Conservation (phyloP, 2,797 vertebrate genomes). For the Neoniphon sammara region DNA sequence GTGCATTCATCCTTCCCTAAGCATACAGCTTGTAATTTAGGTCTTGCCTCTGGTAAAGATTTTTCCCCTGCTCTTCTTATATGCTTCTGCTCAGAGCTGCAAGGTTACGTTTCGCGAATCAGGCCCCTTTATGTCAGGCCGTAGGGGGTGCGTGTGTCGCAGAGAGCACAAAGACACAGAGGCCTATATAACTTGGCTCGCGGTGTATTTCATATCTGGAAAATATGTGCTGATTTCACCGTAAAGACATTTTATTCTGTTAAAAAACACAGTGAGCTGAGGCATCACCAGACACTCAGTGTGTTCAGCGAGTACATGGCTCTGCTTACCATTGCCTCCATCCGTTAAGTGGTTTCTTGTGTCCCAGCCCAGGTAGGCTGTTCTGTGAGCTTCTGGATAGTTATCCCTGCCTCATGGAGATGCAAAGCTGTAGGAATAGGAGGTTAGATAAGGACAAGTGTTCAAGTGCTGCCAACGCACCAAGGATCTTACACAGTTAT, state of each 20-base stretch:
- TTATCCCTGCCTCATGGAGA: constrained; percentile 3
- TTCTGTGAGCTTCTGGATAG: constrained; percentile 12
- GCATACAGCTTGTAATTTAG: constrained; percentile 44
- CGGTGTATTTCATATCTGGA: constrained; percentile 23
- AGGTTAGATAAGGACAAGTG: not conserved
- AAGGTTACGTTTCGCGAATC: constrained; percentile 48
- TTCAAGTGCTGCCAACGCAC: not conserved
- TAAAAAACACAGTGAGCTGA: constrained; percentile 16
- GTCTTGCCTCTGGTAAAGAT: constrained; percentile 38
- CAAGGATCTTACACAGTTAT: constrained; percentile 3
- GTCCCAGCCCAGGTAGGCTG: constrained; percentile 38
- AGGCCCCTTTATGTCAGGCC: constrained; percentile 36
- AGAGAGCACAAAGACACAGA: constrained; percentile 12
- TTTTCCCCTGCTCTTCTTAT: constrained; percentile 22
- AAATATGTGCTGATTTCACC: constrained; percentile 34
- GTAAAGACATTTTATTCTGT: constrained; percentile 8
- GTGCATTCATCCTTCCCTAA: constrained; percentile 46
- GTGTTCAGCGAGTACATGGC: constrained; percentile 23
- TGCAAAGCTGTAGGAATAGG: not conserved
- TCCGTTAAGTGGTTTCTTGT: constrained; percentile 60
- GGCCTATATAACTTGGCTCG: constrained; percentile 17
- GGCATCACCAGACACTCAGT: constrained; percentile 35
- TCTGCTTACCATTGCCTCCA: constrained; percentile 18
- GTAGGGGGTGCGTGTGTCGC: constrained; percentile 10
- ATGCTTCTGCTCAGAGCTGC: constrained; percentile 24